A percentile compares a stretch with the other conserved stretches of the same genome.
phyloP scores from a whole-genome alignment of 2,888 invertebrate species.

The Clistopyga incitator region DNA sequence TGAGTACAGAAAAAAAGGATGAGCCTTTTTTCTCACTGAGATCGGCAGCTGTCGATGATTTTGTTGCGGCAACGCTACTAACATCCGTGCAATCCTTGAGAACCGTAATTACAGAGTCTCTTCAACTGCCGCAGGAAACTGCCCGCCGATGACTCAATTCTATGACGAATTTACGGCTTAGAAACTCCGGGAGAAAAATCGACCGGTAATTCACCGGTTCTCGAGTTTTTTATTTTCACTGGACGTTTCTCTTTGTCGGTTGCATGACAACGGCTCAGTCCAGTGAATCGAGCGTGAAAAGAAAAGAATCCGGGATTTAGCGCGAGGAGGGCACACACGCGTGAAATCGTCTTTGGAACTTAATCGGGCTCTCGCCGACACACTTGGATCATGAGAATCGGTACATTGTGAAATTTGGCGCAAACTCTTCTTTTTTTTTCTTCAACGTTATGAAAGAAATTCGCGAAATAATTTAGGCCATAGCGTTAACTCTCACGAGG shows the following conservation, averaged over 20 bases:
- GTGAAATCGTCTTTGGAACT: constrained; percentile 71
- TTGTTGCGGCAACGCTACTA: too few species aligned
- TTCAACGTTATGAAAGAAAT: not conserved
- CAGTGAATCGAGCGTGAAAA: constrained; percentile 64
- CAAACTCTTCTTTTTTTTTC: constrained; percentile 4
- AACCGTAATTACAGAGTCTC: not conserved
- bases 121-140: constrained; percentile 9
- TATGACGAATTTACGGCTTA: constrained; percentile 39
- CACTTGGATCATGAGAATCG: not conserved
- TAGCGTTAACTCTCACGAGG: not conserved
- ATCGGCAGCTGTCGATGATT: too few species aligned
- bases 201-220: constrained; percentile 19
- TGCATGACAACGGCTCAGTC: constrained; percentile 40
- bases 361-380: constrained; percentile 45
- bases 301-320: constrained; percentile 72
- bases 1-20: too few species aligned
- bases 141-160: constrained; percentile 18
- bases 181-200: constrained; percentile 50
- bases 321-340: constrained; percentile 78
- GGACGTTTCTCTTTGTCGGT: constrained; percentile 51
- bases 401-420: constrained; percentile 17
- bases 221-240: constrained; percentile 27
- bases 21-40: too few species aligned
- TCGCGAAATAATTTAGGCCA: not conserved
- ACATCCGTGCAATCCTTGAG: not conserved